Conservation (phyloP, 1,140 invertebrate genomes). For the Platorchestia sp. region DNA sequence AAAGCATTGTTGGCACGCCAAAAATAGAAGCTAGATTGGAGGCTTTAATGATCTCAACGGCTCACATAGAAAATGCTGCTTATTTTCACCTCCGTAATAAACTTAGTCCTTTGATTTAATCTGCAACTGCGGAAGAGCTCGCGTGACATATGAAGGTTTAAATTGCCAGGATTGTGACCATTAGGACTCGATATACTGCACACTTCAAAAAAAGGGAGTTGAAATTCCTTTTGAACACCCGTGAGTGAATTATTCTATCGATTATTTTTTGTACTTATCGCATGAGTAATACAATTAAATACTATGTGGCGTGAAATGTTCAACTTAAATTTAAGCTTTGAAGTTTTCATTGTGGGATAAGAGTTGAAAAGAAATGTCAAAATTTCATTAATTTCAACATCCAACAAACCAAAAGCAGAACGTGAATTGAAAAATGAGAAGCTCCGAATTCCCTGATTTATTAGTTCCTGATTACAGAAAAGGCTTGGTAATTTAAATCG, state of each 20-base stretch:
- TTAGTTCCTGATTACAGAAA: too few relatives aligned
- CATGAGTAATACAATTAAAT: background rate
- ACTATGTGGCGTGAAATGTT: background rate
- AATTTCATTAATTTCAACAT: background rate
- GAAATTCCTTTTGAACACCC: background rate
- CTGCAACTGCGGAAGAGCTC: background rate
- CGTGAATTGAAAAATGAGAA: too few relatives aligned
- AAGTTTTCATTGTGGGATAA: background rate
- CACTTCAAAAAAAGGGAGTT: background rate
- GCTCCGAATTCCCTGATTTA: too few relatives aligned
- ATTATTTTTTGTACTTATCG: background rate
- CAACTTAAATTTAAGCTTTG: background rate
- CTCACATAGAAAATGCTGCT: background rate
- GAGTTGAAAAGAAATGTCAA: background rate
- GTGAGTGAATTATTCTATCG: background rate
- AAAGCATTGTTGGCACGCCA: background rate
- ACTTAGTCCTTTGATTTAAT: background rate
- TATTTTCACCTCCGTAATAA: background rate
- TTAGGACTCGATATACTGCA: background rate
- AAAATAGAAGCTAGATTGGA: background rate
- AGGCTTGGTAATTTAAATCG: too few relatives aligned
- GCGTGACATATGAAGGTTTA: background rate
- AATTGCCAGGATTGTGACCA: background rate
- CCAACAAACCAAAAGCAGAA: background rate
- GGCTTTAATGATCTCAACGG: background rate